Conservation (phyloP, 2,888 invertebrate genomes). For the Mylabris sibirica region DNA sequence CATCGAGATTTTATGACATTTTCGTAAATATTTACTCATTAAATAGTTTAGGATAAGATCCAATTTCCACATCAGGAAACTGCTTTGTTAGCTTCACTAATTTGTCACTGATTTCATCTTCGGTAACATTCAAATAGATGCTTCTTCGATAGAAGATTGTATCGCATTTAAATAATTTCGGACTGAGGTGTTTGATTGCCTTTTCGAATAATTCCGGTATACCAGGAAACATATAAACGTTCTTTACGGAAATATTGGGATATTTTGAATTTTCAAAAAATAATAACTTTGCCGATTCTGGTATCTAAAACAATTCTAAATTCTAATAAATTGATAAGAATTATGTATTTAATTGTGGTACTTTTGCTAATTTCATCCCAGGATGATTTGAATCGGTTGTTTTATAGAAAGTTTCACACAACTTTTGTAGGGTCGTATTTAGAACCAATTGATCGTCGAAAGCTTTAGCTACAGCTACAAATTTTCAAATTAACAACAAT, state of each 20-base stretch:
- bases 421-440: constrained; percentile 61
- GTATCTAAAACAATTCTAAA: constrained; percentile 60
- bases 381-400: constrained; percentile 57
- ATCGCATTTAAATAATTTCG: constrained; percentile 57
- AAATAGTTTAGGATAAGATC: constrained; percentile 64
- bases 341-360: constrained; percentile 30
- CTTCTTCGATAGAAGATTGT: constrained; percentile 58
- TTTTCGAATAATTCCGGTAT: constrained; percentile 66
- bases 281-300: constrained; percentile 60
- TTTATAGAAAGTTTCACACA: constrained; percentile 61
- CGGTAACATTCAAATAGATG: constrained; percentile 61
- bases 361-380: constrained; percentile 59
- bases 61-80: constrained; percentile 63
- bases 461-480: constrained; percentile 65
- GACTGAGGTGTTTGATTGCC: constrained; percentile 54
- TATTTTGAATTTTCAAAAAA: constrained; percentile 58
- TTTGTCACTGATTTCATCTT: constrained; percentile 60
- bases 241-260: constrained; percentile 64
- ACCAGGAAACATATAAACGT: constrained; percentile 77
- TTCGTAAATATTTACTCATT: constrained; percentile 54
- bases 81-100: constrained; percentile 59
- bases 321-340: constrained; percentile 7
- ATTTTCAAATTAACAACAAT: constrained; percentile 10
- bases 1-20: constrained; percentile 18
- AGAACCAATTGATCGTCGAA: constrained; percentile 61